These are phyloP conservation scores for Sebastes paucispinis DNA, from an alignment of 2,797 vertebrate species.

Conservation along the genomic window DNA sequence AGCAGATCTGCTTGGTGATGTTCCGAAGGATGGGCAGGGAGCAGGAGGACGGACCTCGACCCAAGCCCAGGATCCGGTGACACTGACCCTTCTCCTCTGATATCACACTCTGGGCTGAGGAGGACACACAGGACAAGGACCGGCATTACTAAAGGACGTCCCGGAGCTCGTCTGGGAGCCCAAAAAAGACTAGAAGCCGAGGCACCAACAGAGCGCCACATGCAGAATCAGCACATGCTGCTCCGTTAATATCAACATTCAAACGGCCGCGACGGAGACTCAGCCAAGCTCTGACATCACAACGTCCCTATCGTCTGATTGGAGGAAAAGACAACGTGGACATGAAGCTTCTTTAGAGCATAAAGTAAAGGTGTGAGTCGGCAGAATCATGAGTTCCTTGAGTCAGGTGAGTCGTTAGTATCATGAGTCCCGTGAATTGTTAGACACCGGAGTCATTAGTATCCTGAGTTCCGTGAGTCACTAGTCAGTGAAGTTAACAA, in stretches of 20 bases:
- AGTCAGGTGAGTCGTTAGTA: too few species aligned
- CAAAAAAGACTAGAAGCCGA: neutral
- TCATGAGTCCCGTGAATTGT: too few species aligned
- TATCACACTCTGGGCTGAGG: conserved; percentile 88
- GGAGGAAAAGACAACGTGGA: neutral
- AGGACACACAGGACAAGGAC: conserved; percentile 6
- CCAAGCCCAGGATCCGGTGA: conserved; percentile 83
- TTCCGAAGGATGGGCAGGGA: conserved; percentile 88
- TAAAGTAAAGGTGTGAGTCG: neutral
- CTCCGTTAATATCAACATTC: neutral
- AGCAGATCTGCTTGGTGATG: conserved; percentile 99
- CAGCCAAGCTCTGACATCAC: conserved; percentile 22
- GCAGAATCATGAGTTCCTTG: too few species aligned
- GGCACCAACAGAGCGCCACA: neutral
- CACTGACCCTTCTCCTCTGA: conserved; percentile 91
- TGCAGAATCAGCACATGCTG: conserved; percentile 51
- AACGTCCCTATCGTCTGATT: neutral
- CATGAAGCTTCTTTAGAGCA: neutral
- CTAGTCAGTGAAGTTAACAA: too few species aligned
- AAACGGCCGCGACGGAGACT: neutral
- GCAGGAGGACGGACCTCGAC: conserved; percentile 79
- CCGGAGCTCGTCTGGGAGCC: neutral
- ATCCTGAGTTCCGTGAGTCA: too few species aligned
- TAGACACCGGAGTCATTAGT: too few species aligned
- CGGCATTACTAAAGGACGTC: neutral